These are phyloP conservation scores for Dolichomitus sp. DNA, from an alignment of 2,888 invertebrate species.

Conservation along the genomic window DNA sequence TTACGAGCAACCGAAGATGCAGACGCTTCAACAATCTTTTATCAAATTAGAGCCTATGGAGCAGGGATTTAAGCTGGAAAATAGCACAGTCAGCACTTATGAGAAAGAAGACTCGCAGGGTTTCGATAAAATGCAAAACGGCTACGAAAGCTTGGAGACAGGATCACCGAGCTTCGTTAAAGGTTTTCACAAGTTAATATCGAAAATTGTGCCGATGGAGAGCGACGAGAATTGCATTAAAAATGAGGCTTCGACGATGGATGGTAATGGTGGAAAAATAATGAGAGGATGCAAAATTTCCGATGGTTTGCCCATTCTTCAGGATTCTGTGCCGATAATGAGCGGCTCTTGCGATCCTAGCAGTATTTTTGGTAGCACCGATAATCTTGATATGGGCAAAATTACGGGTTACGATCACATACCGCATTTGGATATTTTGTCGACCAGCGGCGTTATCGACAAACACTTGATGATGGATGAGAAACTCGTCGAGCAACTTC, in stretches of 20 bases:
- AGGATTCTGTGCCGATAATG: conserved; percentile 80
- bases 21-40: conserved; percentile 76
- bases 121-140: conserved; percentile 73
- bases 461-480: conserved; percentile 82
- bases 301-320: conserved; percentile 75
- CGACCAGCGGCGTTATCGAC: conserved; percentile 79
- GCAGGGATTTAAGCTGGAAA: conserved; percentile 78
- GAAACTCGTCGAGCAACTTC: conserved; percentile 82
- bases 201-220: conserved; percentile 73
- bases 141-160: conserved; percentile 68
- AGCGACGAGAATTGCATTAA: conserved; percentile 65
- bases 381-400: conserved; percentile 80
- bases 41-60: conserved; percentile 81
- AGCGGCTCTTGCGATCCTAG: conserved; percentile 76
- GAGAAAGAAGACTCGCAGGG: conserved; percentile 69
- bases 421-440: conserved; percentile 81
- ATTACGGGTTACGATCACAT: conserved; percentile 82
- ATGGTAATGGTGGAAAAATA: conserved; percentile 36
- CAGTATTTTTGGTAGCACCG: conserved; percentile 79
- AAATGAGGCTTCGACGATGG: conserved; percentile 61
- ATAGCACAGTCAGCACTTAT: conserved; percentile 72
- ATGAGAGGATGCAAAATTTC: conserved; percentile 72
- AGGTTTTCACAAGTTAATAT: conserved; percentile 78
- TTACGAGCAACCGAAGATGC: conserved; percentile 75
- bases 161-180: conserved; percentile 75